Percentiles rank a stretch among this genome's conserved stretches.
Evolutionary conservation across 2,888 invertebrate species (phyloP).

Genomic region (Microchrysa polita): DNA sequence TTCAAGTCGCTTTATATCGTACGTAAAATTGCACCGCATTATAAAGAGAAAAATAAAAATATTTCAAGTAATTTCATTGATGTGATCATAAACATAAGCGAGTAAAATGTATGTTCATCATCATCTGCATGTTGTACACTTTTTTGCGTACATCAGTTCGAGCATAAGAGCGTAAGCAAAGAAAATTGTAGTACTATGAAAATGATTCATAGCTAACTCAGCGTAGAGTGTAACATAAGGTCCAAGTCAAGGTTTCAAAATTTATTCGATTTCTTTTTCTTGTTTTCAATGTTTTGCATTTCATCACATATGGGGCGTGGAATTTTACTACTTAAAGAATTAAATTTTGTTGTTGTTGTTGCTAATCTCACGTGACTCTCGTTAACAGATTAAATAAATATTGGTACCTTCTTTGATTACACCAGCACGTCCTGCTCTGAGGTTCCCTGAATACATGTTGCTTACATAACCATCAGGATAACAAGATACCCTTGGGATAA

Average conservation of each 20-base stretch:
- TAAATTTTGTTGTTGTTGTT: too few species aligned
- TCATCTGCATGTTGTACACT: neutral
- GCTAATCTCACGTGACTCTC: neutral
- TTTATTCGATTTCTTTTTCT: too few species aligned
- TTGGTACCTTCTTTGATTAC: conserved; percentile 26
- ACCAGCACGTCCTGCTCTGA: conserved; percentile 22
- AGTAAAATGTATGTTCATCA: neutral
- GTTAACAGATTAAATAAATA: neutral
- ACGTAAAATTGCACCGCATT: too few species aligned
- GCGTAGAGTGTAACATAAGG: too few species aligned
- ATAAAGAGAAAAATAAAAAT: too few species aligned
- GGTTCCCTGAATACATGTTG: neutral
- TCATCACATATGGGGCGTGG: neutral
- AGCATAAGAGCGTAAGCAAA: too few species aligned
- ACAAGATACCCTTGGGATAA: conserved; percentile 35
- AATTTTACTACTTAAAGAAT: too few species aligned
- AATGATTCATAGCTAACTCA: too few species aligned
- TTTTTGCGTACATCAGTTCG: neutral
- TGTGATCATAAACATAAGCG: too few species aligned
- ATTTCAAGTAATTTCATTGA: neutral
- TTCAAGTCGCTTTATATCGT: conserved; percentile 2
- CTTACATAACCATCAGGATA: conserved; percentile 24
- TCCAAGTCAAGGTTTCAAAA: too few species aligned
- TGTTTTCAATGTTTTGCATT: neutral
- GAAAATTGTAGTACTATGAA: neutral